Conservation (phyloP, 2,888 invertebrate genomes). For the Tinea pellionella region DNA sequence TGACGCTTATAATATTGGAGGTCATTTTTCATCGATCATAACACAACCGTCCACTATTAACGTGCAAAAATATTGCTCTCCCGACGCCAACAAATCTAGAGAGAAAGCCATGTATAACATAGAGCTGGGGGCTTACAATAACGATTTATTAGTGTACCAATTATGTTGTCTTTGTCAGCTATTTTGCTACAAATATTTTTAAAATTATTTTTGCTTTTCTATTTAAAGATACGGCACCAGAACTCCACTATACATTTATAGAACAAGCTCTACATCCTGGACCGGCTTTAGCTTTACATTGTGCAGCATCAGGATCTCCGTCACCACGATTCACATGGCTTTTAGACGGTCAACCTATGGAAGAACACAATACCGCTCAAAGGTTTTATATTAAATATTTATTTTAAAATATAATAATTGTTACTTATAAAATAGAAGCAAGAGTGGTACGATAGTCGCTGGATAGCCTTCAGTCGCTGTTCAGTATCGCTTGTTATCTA, state of each 20-base stretch:
- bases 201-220: no score
- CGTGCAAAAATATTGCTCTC: slow-evolving; percentile 16
- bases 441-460: no score
- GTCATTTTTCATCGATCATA: slow-evolving; percentile 14
- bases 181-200: no score
- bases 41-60: slow-evolving; percentile 15
- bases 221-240: slow-evolving; percentile 79
- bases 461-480: no score
- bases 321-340: slow-evolving; percentile 83
- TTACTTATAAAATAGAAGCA: no score
- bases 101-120: slow-evolving; percentile 4
- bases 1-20: not conserved
- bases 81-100: slow-evolving; percentile 15
- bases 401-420: not conserved
- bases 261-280: slow-evolving; percentile 78
- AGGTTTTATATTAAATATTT: slow-evolving; percentile 27
- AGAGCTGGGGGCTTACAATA: slow-evolving; percentile 2
- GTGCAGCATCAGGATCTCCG: slow-evolving; percentile 87
- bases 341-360: slow-evolving; percentile 74
- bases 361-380: slow-evolving; percentile 54
- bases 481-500: no score
- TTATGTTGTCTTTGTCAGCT: slow-evolving; percentile 1
- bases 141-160: slow-evolving; percentile 3
- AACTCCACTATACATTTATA: slow-evolving; percentile 85
- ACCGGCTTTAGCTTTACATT: slow-evolving; percentile 80